Evolutionary conservation across 23 tunicate genomes (phyloP).

Genomic region (Trididemnum miniatum): DNA sequence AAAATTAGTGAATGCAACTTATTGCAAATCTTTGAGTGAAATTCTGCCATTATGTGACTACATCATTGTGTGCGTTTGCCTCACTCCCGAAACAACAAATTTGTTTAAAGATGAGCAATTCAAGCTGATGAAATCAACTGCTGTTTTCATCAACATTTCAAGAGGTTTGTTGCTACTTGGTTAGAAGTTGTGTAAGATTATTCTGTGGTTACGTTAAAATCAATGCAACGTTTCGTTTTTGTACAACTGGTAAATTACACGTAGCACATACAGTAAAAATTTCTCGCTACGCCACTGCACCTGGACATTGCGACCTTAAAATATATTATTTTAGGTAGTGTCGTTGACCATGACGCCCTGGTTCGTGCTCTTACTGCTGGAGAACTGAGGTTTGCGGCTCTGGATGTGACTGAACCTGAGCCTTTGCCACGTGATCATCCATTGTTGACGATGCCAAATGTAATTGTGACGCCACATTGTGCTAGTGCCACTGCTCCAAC

Average conservation of each 20-base stretch:
- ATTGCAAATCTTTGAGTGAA: constrained; percentile 49
- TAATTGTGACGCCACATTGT: constrained; percentile 68
- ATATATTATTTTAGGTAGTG: constrained; percentile 30
- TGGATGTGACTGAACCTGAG: constrained; percentile 88
- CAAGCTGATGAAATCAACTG: constrained; percentile 72
- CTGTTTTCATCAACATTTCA: constrained; percentile 63
- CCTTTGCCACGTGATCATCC: constrained; percentile 82
- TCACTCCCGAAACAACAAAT: constrained; percentile 68
- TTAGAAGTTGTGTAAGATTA: no score
- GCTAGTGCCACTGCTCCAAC: constrained; percentile 45
- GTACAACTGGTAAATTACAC: no score
- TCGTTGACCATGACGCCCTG: constrained; percentile 79
- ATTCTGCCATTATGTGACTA: constrained; percentile 90
- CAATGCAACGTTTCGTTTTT: no score
- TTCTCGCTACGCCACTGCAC: no score
- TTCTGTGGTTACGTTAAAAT: no score
- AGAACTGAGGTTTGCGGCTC: constrained; percentile 61
- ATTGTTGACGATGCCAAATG: constrained; percentile 53
- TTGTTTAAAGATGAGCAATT: constrained; percentile 69
- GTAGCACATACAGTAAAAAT: no score
- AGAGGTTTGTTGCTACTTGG: no score
- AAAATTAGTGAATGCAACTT: constrained; percentile 49
- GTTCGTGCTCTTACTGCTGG: constrained; percentile 44
- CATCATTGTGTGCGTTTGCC: constrained; percentile 50
- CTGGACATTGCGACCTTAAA: not conserved